A percentile compares a stretch with the other conserved stretches of the same genome.
Evolutionary conservation across 2,888 invertebrate species (phyloP).

Genomic region (Xestia c-nigrum): DNA sequence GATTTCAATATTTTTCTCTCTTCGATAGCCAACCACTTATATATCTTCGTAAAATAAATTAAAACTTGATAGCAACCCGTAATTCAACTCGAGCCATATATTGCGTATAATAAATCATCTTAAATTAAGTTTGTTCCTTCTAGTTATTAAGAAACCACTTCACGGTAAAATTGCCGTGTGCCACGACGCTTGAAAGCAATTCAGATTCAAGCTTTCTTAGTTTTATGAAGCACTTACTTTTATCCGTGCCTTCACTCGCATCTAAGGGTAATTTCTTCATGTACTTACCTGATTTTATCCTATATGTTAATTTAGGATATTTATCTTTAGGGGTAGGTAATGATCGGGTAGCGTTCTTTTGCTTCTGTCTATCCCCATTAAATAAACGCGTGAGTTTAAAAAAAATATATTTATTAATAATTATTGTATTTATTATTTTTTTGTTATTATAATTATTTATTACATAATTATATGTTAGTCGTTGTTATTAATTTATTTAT

Average conservation of each 20-base stretch:
- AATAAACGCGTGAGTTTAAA: background rate
- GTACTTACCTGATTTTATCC: background rate
- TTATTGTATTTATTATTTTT: too few species aligned
- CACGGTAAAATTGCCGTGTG: constrained; percentile 44
- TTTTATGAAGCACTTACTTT: constrained; percentile 28
- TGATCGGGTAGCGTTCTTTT: background rate
- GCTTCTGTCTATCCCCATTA: background rate
- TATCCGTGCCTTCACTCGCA: background rate
- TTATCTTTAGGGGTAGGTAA: background rate
- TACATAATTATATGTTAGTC: too few species aligned
- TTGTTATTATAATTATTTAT: too few species aligned
- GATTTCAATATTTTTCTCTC: constrained; percentile 51
- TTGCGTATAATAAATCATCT: constrained; percentile 59
- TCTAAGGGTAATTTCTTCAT: background rate
- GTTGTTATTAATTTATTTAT: too few species aligned
- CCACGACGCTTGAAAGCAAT: constrained; percentile 21
- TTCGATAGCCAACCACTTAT: constrained; percentile 37
- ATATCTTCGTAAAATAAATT: constrained; percentile 53
- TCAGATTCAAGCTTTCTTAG: constrained; percentile 23
- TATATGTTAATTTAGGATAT: background rate
- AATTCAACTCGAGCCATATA: constrained; percentile 48
- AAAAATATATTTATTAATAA: too few species aligned
- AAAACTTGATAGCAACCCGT: constrained; percentile 42
- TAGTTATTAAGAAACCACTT: constrained; percentile 55
- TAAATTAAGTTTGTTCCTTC: constrained; percentile 57